These are phyloP conservation scores for Chitala chitala DNA, from an alignment of 2,113 vertebrate species.

Conservation along the genomic window DNA sequence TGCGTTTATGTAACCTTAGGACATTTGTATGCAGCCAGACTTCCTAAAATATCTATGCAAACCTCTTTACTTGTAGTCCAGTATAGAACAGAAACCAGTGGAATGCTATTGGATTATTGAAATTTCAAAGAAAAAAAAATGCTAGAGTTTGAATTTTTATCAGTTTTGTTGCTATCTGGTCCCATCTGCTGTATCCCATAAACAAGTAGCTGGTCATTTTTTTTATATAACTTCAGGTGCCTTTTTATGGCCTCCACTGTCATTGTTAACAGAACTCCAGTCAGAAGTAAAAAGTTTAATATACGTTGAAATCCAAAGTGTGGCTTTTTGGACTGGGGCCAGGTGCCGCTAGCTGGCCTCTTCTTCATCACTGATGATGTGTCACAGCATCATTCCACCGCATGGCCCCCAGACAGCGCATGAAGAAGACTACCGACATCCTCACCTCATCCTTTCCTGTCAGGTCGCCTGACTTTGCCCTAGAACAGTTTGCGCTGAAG, in stretches of 20 bases:
- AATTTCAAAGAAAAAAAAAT: constrained; percentile 1
- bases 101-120: too few relatives aligned
- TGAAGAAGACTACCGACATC: not conserved
- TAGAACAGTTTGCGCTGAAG: not conserved
- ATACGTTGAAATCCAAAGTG: not conserved
- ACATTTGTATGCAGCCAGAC: too few relatives aligned
- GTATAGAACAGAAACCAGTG: too few relatives aligned
- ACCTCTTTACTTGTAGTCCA: too few relatives aligned
- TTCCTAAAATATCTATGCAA: too few relatives aligned
- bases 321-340: not conserved
- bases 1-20: too few relatives aligned
- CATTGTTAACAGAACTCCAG: not conserved
- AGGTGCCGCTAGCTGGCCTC: not conserved
- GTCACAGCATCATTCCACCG: not conserved
- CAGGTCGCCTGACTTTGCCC: not conserved
- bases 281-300: constrained; percentile 3
- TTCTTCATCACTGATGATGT: not conserved
- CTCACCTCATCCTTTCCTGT: not conserved
- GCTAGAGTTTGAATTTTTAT: not conserved
- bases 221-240: not conserved
- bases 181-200: not conserved
- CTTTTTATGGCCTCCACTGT: not conserved
- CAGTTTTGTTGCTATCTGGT: not conserved
- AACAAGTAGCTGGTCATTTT: not conserved
- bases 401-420: not conserved